Evolutionary conservation across 1,140 invertebrate genomes (phyloP).

Genomic region (Alviniconcha marisindica): DNA sequence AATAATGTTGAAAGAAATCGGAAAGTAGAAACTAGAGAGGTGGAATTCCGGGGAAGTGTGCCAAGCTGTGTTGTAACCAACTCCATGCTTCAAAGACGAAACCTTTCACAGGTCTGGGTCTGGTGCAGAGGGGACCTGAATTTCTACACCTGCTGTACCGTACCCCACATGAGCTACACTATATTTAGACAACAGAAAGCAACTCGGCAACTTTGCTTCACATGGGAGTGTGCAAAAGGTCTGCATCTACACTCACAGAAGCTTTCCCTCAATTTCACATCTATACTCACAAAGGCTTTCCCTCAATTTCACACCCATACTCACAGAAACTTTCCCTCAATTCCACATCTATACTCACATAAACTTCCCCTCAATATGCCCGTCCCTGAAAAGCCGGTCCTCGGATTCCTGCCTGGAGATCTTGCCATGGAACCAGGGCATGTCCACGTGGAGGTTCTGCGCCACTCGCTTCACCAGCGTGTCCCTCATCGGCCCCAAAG

Average conservation of each 20-base stretch:
- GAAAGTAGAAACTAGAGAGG: too few relatives aligned
- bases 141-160: too few relatives aligned
- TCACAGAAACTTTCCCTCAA: neutral
- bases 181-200: too few relatives aligned
- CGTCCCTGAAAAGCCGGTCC: constrained; percentile 58
- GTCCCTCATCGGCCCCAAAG: constrained; percentile 59
- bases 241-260: neutral
- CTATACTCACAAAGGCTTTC: constrained; percentile 73
- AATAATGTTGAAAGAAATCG: too few relatives aligned
- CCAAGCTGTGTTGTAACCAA: too few relatives aligned
- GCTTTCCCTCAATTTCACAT: neutral
- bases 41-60: too few relatives aligned
- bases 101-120: too few relatives aligned
- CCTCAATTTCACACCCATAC: constrained; percentile 51
- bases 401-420: constrained; percentile 71
- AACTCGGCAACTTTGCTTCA: neutral
- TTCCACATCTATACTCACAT: constrained; percentile 60
- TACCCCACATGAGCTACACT: too few relatives aligned
- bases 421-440: constrained; percentile 73
- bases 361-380: constrained; percentile 73
- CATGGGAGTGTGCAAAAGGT: neutral
- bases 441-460: constrained; percentile 65
- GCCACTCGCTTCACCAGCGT: constrained; percentile 66
- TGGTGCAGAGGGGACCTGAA: too few relatives aligned
- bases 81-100: too few relatives aligned